These are phyloP conservation scores for Anoplophora glabripennis DNA, from an alignment of 1,140 invertebrate genomes.

Conservation along the genomic window DNA sequence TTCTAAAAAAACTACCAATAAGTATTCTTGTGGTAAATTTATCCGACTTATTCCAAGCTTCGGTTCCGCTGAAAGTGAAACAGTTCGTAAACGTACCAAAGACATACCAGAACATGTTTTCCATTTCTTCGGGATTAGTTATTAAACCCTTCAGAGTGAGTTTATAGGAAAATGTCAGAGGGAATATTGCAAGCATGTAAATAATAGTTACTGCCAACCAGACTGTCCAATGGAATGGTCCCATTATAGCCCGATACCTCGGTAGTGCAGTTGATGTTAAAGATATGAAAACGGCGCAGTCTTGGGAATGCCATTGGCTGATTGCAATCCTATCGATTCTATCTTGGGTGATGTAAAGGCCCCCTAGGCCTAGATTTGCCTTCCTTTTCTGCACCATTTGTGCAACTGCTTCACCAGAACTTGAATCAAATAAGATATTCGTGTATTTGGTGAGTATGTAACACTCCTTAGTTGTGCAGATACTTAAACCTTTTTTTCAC, in stretches of 20 bases:
- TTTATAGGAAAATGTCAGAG: conserved; percentile 66
- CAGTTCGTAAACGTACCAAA: conserved; percentile 79
- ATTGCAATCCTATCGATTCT: conserved; percentile 55
- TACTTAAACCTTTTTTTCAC: no score
- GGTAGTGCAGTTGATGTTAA: conserved; percentile 70
- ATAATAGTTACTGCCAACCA: conserved; percentile 67
- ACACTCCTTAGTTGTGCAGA: no score
- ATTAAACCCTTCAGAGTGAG: conserved; percentile 61
- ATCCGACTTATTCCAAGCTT: conserved; percentile 66
- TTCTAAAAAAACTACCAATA: conserved; percentile 56
- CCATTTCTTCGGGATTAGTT: conserved; percentile 63
- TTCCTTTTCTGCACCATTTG: conserved; percentile 50
- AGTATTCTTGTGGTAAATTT: conserved; percentile 65
- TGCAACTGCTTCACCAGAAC: conserved; percentile 57
- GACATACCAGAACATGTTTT: conserved; percentile 77
- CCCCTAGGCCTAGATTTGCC: conserved; percentile 64
- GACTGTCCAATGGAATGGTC: conserved; percentile 73
- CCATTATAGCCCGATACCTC: conserved; percentile 76
- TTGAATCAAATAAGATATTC: conserved; percentile 35
- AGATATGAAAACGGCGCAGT: conserved; percentile 73
- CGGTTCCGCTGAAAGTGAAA: conserved; percentile 66
- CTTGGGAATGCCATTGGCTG: conserved; percentile 60
- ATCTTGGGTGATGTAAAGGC: conserved; percentile 62
- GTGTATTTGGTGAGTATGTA: no score
- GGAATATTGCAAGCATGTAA: conserved; percentile 69